A percentile compares a stretch with the other conserved stretches of the same genome.
Evolutionary conservation across 1,140 invertebrate species (phyloP).

Genomic region (Battus philenor): DNA sequence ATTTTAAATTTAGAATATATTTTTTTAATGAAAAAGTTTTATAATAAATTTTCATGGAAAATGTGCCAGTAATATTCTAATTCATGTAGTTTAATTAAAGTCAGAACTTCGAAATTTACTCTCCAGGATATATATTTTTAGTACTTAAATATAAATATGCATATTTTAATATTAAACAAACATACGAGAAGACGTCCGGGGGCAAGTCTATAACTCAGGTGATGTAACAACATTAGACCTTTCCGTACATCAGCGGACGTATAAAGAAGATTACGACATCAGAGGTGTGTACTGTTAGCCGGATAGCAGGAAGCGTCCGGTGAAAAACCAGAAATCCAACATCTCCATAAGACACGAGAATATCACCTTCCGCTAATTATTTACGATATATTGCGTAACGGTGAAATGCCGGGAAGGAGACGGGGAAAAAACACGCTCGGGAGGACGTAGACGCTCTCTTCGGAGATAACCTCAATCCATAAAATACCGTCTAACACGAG

Average conservation of each 20-base stretch:
- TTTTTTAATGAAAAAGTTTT: no score
- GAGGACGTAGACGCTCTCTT: constrained; percentile 54
- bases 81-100: no score
- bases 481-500: constrained; percentile 28
- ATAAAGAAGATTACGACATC: constrained; percentile 25
- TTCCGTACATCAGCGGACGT: constrained; percentile 16
- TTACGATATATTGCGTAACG: constrained; percentile 75
- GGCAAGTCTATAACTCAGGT: background rate
- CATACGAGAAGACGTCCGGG: background rate
- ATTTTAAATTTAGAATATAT: no score
- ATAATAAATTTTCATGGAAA: no score
- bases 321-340: constrained; percentile 63
- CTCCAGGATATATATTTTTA: no score
- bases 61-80: no score
- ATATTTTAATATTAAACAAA: background rate
- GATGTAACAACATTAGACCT: constrained; percentile 3
- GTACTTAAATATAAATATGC: no score
- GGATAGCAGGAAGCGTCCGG: constrained; percentile 53
- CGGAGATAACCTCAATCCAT: constrained; percentile 26
- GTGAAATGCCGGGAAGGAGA: constrained; percentile 72
- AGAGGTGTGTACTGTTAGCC: constrained; percentile 47
- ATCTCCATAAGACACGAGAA: constrained; percentile 73
- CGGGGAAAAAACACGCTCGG: constrained; percentile 63
- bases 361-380: constrained; percentile 75
- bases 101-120: no score